These are phyloP conservation scores for Epinotia demarniana DNA, from an alignment of 2,888 invertebrate genomes.

Conservation along the genomic window DNA sequence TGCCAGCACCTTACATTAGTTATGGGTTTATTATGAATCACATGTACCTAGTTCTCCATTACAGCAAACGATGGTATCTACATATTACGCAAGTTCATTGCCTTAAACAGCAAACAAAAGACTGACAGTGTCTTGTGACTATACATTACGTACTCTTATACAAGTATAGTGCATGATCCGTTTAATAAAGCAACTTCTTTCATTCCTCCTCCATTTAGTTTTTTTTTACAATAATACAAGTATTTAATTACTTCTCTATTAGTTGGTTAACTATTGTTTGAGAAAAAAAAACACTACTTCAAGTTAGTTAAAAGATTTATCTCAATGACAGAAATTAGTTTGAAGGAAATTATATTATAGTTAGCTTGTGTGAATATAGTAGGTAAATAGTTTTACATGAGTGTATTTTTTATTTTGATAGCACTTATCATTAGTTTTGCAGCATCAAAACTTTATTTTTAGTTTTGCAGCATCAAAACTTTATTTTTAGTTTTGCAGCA, in stretches of 20 bases:
- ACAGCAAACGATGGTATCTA: constrained; percentile 4
- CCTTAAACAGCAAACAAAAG: constrained; percentile 29
- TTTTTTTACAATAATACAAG: neutral
- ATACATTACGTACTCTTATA: neutral
- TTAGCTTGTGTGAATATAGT: neutral
- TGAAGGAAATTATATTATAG: neutral
- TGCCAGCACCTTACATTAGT: neutral
- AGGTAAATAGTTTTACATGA: no score
- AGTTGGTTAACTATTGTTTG: neutral
- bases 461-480: neutral
- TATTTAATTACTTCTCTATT: no score
- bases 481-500: neutral
- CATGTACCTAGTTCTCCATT: neutral
- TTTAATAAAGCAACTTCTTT: neutral
- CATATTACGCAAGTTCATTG: constrained; percentile 11
- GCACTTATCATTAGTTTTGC: neutral
- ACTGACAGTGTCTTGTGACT: constrained; percentile 1
- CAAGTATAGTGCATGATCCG: neutral
- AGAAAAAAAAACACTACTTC: neutral
- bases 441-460: neutral
- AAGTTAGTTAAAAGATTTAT: neutral
- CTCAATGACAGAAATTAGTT: neutral
- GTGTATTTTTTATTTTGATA: no score
- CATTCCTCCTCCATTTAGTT: neutral
- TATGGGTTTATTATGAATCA: neutral